phyloP scores from a whole-genome alignment of 2,113 vertebrate genomes.

The Xenopus borealis region DNA sequence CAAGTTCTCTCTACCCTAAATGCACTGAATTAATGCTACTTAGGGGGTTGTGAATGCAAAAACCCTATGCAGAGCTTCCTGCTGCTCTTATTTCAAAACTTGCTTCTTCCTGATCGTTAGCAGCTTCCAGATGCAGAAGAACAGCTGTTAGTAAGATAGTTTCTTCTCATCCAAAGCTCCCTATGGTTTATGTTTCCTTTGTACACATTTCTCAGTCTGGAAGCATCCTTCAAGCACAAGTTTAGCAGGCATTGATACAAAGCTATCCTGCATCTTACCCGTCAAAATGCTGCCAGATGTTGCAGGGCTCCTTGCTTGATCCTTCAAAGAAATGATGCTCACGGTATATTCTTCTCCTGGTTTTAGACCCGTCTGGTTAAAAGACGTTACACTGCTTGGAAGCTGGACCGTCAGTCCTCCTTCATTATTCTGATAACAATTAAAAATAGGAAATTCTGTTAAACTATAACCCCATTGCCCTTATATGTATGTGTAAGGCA shows the following conservation, averaged over 20 bases:
- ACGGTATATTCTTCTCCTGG: constrained; percentile 94
- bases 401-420: constrained; percentile 93
- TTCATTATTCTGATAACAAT: constrained; percentile 80
- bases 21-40: constrained; percentile 13
- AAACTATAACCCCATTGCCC: too few relatives aligned
- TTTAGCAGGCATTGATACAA: background rate
- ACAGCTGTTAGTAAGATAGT: background rate
- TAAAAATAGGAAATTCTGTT: background rate
- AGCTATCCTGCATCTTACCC: constrained; percentile 63
- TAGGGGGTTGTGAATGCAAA: background rate
- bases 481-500: too few relatives aligned
- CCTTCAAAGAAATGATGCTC: constrained; percentile 87
- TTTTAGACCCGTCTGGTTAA: constrained; percentile 89
- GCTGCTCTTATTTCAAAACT: background rate
- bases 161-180: background rate
- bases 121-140: background rate
- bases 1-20: background rate
- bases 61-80: background rate
- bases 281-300: constrained; percentile 82
- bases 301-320: constrained; percentile 85
- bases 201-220: background rate
- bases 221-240: background rate
- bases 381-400: constrained; percentile 88
- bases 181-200: background rate
- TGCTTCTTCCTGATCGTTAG: background rate